Percentiles rank a stretch among this genome's conserved stretches.
Evolutionary conservation across 2,888 invertebrate species (phyloP).

Genomic region (Netelia virgata): DNA sequence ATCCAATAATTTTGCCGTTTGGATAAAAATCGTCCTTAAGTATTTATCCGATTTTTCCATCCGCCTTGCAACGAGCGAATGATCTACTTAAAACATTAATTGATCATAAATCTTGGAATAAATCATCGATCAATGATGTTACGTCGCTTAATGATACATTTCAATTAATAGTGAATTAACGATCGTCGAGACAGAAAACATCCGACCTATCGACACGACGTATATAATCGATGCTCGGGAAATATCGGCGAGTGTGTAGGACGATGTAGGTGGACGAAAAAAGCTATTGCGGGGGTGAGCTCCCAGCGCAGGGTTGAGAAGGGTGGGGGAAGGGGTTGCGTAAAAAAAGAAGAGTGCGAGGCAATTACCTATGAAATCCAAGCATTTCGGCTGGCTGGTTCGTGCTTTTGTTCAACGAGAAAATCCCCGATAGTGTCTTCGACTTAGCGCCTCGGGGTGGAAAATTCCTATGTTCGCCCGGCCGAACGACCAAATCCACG

Average conservation of each 20-base stretch:
- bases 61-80: no score
- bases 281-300: constrained; percentile 32
- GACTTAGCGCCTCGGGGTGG: constrained; percentile 51
- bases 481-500: constrained; percentile 29
- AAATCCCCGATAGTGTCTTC: constrained; percentile 55
- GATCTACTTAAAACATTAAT: no score
- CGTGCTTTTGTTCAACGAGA: constrained; percentile 48
- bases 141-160: constrained; percentile 23
- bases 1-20: no score
- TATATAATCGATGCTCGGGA: not conserved
- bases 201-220: not conserved
- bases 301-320: constrained; percentile 43
- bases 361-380: constrained; percentile 66
- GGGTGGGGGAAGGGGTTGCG: constrained; percentile 16
- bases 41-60: no score
- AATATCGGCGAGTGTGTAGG: constrained; percentile 33
- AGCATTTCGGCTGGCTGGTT: constrained; percentile 67
- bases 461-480: constrained; percentile 49
- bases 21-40: no score
- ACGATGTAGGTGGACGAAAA: constrained; percentile 34
- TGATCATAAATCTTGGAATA: constrained; percentile 7
- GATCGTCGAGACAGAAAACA: constrained; percentile 28
- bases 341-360: constrained; percentile 48
- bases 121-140: constrained; percentile 55
- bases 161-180: not conserved